These are phyloP conservation scores for Rhagoletis zephyria DNA, from an alignment of 1,140 invertebrate species.

Conservation along the genomic window DNA sequence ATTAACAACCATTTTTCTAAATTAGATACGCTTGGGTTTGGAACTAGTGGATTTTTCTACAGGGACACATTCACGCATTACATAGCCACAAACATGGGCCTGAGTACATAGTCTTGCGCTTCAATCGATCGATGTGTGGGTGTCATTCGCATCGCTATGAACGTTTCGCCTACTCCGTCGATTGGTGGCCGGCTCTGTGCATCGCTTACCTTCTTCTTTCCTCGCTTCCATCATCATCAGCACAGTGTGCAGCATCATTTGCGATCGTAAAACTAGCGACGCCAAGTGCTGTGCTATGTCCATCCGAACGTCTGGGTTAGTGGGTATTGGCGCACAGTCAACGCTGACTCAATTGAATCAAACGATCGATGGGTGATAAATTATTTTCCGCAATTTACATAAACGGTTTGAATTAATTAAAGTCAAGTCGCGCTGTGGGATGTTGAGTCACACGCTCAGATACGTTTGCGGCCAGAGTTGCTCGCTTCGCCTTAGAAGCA, in stretches of 20 bases:
- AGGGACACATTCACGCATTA: background rate
- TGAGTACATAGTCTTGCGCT: background rate
- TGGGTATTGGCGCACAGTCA: constrained; percentile 15
- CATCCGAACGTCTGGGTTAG: constrained; percentile 12
- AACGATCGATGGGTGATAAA: constrained; percentile 68
- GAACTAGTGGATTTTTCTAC: too few species aligned
- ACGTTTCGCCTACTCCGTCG: constrained; percentile 38
- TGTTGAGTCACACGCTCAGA: constrained; percentile 55
- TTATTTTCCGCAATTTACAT: constrained; percentile 73
- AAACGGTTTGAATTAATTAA: constrained; percentile 72
- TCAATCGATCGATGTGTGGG: constrained; percentile 22
- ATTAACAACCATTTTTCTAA: too few species aligned
- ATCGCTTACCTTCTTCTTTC: background rate
- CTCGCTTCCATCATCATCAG: background rate
- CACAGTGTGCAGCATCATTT: constrained; percentile 43
- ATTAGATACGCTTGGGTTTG: too few species aligned
- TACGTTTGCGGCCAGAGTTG: background rate
- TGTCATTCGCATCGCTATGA: constrained; percentile 38
- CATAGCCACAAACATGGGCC: background rate
- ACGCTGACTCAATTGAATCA: constrained; percentile 40
- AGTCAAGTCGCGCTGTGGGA: constrained; percentile 64
- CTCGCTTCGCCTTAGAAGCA: constrained; percentile 33
- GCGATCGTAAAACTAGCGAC: constrained; percentile 15
- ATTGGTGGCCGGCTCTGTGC: constrained; percentile 6
- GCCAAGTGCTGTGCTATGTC: background rate